These are phyloP conservation scores for Oostethus manadensis DNA, from an alignment of 2,113 vertebrate species.

Conservation along the genomic window DNA sequence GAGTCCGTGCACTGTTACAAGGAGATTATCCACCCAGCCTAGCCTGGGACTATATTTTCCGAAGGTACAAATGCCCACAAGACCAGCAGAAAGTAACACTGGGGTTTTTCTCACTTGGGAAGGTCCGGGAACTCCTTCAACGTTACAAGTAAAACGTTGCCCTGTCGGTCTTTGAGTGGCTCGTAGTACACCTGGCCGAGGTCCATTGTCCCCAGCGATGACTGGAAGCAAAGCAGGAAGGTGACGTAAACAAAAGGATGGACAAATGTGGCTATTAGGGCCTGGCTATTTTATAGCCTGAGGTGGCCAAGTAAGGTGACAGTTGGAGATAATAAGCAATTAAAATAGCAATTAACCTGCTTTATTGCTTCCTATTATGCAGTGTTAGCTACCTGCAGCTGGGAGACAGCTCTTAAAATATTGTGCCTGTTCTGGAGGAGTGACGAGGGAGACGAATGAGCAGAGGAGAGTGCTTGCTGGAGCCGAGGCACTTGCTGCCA, in stretches of 20 bases:
- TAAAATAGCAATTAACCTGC: slow-evolving; percentile 46
- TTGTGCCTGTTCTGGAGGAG: slow-evolving; percentile 75
- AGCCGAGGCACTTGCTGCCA: slow-evolving; percentile 75
- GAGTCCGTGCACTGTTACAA: too few relatives aligned
- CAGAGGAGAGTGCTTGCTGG: slow-evolving; percentile 65
- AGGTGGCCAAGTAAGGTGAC: slow-evolving; percentile 13
- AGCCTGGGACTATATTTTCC: too few relatives aligned
- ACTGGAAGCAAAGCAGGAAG: slow-evolving; percentile 33
- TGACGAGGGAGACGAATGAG: slow-evolving; percentile 72
- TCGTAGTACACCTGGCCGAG: slow-evolving; percentile 74
- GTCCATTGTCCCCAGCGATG: slow-evolving; percentile 65
- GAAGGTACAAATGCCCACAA: too few relatives aligned
- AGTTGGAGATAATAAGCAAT: slow-evolving; percentile 26
- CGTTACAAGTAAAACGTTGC: slow-evolving; percentile 72
- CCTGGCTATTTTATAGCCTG: background rate
- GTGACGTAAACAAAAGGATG: slow-evolving; percentile 6
- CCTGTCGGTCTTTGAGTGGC: slow-evolving; percentile 73
- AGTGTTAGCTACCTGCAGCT: slow-evolving; percentile 70
- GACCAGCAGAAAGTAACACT: too few relatives aligned
- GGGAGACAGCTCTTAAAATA: slow-evolving; percentile 70
- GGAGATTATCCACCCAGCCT: too few relatives aligned
- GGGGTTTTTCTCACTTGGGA: slow-evolving; percentile 35
- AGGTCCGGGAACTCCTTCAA: slow-evolving; percentile 56
- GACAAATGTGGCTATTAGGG: slow-evolving; percentile 17
- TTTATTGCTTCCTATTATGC: slow-evolving; percentile 27